Evolutionary conservation across 2,113 vertebrate species (phyloP), one percentile per base, ranked within the genome.

Genomic region (Malurus melanocephalus): DNA sequence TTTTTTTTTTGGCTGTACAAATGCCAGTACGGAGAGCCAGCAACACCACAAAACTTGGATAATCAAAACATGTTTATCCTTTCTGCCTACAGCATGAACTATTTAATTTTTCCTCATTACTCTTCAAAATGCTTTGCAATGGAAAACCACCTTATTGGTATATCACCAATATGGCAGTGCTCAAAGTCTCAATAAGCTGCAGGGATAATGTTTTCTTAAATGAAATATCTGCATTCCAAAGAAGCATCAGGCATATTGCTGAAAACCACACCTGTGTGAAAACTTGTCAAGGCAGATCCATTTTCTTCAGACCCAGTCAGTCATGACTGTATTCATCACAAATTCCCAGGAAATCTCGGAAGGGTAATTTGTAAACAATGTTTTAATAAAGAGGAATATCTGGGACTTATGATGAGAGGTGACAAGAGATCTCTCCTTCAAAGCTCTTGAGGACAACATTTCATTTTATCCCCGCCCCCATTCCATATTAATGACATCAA

Each of bases 361-460:
- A 80, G 64, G 19, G 46, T 73, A 82, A 80, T 80, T 71, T 82
- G 38, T 60, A 88, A 83, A 82, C 64, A 76, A 66, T 14, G 51
- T 52, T 93, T 93, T 90, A 88, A 80, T 86, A 67, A 95, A 90
- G 42, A 72, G 38, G 57, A 93, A 85, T 81, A 69, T 42, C 52
- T 4, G 26, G 48, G 53, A 86, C 52, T 76, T 68, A 40, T 0
- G 30, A 90, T 3, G 0, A 62, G 59, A 80, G 28, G 45, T 32
- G 80, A 49, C 9, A 61, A 15, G 66, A 93, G 32, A 64, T 43
- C 35, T 40, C n/a, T 60, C 61, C 72, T 79, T 53, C 53, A 82
- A 72, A 91, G 72, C 85, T 90, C 52, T 76, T 42, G 33, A 87
- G 49, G 65, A 76, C 73, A 75, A 30, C 1, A 1, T 75, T 80